Base-by-base conservation (phyloP, 2,888 invertebrate genomes). In the Synergus japonicus region DNA sequence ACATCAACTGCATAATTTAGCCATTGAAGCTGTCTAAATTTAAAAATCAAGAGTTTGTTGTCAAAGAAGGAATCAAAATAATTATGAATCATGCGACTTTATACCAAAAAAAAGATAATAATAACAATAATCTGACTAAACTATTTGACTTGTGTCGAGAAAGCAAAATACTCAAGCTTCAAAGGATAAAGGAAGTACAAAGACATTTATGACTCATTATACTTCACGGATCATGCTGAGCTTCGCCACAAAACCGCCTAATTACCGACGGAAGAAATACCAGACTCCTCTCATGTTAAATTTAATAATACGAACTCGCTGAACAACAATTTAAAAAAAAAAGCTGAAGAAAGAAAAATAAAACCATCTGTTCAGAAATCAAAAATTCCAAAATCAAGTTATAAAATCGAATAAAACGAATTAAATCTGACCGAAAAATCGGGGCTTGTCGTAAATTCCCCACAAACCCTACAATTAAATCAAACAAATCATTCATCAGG, bases 181-280 rank as follows among this genome's bases (percentile, higher is more conserved):
- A 54, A 73, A 73, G n/a, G 37, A 54, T 73, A 73, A 73, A 54
- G 10, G 54, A 49, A 37, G n/a, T 58, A 41, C n/a, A 58, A 73
- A 54, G 73, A 73, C 73, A 5, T 73, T 73, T 73, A 73, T 73
- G 73, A 73, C 54, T 37, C 73, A 54, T 54, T 54, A 54, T 54
- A 54, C n/a, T 73, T 10, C 49, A n/a, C 37, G 49, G 54, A 58
- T 73, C 54, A 73, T n/a, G 49, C 73, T 73, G 73, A 9, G 73
- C 54, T 73, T 73, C 41, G 41, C n/a, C 37, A 37, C 29, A 73
- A 54, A 73, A 54, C 49, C n/a, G 10, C 7, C 54, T 54, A 54
- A 73, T 37, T 73, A 58, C 54, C 73, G 37, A 54, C 69, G 46
- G 29, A 69, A 49, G 29, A 69, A 58, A 18, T n/a, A 58, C 15